Percentiles rank a stretch among this genome's conserved stretches.
These are phyloP conservation scores for Callospermophilus lateralis DNA, from an alignment of 2,113 vertebrate species.

Conservation along the genomic window DNA sequence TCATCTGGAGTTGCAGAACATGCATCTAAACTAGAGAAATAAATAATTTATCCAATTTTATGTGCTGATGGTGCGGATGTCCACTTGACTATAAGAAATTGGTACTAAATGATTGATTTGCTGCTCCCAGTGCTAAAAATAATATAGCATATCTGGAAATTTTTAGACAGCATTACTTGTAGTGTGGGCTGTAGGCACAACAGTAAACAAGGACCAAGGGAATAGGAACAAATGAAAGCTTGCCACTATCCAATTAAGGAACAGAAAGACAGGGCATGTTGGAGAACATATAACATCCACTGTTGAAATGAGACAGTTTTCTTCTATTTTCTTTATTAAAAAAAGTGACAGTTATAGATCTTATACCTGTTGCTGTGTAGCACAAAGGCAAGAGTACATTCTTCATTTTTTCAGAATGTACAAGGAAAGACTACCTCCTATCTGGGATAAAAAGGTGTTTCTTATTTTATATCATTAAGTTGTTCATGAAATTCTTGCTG, in stretches of 20 bases:
- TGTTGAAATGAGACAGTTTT: conserved; percentile 36
- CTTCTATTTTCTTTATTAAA: conserved; percentile 47
- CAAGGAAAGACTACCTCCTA: not conserved
- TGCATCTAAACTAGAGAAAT: conserved; percentile 27
- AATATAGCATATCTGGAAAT: conserved; percentile 23
- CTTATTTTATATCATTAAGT: conserved; percentile 56
- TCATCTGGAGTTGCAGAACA: conserved; percentile 31
- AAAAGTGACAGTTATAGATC: conserved; percentile 25
- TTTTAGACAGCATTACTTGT: conserved; percentile 18
- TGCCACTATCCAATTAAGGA: conserved; percentile 42
- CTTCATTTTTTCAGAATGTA: not conserved
- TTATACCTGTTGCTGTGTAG: conserved; percentile 31
- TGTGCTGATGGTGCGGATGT: not conserved
- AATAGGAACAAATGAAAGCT: conserved; percentile 39
- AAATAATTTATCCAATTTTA: conserved; percentile 57
- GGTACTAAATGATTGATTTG: conserved; percentile 39
- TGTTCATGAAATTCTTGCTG: conserved; percentile 26
- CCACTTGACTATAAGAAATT: conserved; percentile 34
- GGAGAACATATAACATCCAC: conserved; percentile 8
- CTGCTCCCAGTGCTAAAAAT: not conserved
- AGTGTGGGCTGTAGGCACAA: not conserved
- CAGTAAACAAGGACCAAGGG: conserved; percentile 24
- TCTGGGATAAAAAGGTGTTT: not conserved
- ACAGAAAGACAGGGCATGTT: not conserved
- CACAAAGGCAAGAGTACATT: not conserved